phyloP scores from a whole-genome alignment of 2,888 invertebrate species.

The Sarcophaga variegata region DNA sequence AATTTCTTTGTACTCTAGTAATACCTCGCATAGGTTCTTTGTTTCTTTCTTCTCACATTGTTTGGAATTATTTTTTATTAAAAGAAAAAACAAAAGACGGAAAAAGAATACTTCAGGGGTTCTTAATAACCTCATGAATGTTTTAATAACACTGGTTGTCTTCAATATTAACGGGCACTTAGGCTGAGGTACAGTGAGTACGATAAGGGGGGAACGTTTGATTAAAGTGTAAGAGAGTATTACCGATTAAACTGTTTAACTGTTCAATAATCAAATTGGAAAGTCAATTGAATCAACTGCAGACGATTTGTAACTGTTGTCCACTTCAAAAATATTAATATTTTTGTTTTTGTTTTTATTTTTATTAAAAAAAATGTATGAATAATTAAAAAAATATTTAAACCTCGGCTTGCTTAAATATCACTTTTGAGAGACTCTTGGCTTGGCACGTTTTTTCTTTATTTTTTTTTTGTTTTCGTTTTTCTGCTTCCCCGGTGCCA shows the following conservation, averaged over 20 bases:
- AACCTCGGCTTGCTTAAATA: conserved; percentile 42
- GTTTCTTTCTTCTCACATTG: background rate
- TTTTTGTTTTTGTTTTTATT: conserved; percentile 11
- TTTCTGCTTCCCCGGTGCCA: background rate
- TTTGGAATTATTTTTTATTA: background rate
- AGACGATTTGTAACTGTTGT: conserved; percentile 13
- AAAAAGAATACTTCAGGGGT: background rate
- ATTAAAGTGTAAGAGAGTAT: no score
- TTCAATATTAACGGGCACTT: background rate
- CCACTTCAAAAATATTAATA: background rate
- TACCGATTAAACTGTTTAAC: no score
- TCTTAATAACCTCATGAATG: background rate
- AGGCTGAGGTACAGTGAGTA: no score
- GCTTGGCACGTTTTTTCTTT: conserved; percentile 44
- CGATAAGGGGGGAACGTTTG: no score
- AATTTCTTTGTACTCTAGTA: background rate
- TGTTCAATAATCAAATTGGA: background rate
- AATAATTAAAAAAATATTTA: conserved; percentile 51
- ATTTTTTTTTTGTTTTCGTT: conserved; percentile 1
- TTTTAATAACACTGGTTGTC: background rate
- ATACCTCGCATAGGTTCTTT: background rate
- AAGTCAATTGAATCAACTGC: conserved; percentile 8
- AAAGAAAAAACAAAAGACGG: background rate
- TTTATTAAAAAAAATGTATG: background rate
- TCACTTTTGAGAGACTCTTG: conserved; percentile 35